phyloP scores from a whole-genome alignment of 1,140 invertebrate species.

The Diachasma alloeum region DNA sequence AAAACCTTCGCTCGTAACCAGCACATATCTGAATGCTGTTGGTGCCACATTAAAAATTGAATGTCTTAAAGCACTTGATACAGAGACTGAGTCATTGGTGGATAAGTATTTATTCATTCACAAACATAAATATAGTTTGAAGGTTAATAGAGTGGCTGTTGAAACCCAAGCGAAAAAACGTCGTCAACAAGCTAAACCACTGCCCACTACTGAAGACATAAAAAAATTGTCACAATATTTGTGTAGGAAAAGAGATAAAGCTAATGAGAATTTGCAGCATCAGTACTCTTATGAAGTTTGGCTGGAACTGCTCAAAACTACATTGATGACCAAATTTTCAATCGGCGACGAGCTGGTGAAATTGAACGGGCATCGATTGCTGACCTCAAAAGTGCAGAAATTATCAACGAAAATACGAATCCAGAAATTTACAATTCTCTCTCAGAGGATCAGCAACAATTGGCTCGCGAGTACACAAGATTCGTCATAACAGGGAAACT shows the following conservation, averaged over 20 bases:
- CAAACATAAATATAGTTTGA: neutral
- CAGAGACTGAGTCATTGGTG: neutral
- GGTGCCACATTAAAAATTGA: neutral
- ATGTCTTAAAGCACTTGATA: slow-evolving; percentile 22
- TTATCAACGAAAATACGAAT: slow-evolving; percentile 3
- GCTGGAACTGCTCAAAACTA: slow-evolving; percentile 10
- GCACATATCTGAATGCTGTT: slow-evolving; percentile 13
- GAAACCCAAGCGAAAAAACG: slow-evolving; percentile 21
- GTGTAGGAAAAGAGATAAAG: neutral
- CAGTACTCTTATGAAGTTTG: slow-evolving; percentile 1
- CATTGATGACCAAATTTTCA: slow-evolving; percentile 22
- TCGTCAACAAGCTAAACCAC: neutral
- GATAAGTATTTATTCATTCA: slow-evolving; percentile 29
- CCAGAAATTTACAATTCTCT: neutral
- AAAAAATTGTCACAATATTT: slow-evolving; percentile 5
- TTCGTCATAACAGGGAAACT: slow-evolving; percentile 27
- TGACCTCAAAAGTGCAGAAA: slow-evolving; percentile 1
- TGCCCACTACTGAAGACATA: slow-evolving; percentile 20
- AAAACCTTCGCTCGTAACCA: slow-evolving; percentile 7
- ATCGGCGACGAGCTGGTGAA: slow-evolving; percentile 28
- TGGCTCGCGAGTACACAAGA: slow-evolving; percentile 1
- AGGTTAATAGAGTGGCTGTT: slow-evolving; percentile 14
- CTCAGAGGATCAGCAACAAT: neutral
- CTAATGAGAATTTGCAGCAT: neutral
- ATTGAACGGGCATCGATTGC: slow-evolving; percentile 9